Evolutionary conservation across 2,113 vertebrate species (phyloP).

Genomic region (Grallaria varia): DNA sequence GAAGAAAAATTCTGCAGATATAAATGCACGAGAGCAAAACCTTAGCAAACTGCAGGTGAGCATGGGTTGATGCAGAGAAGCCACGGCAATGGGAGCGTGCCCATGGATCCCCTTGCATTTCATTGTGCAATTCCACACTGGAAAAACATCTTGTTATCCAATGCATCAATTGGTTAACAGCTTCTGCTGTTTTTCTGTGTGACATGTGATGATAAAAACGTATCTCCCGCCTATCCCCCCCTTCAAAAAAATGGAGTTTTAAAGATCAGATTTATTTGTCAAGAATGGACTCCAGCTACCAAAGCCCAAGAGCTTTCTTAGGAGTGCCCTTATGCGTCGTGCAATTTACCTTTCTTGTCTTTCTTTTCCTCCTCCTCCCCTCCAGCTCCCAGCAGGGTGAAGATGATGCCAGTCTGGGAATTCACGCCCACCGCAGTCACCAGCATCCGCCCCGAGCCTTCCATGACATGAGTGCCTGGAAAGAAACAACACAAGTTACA

Average conservation of each 20-base stretch:
- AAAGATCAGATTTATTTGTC: background rate
- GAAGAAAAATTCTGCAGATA: background rate
- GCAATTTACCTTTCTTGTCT: constrained; percentile 92
- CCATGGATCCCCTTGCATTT: background rate
- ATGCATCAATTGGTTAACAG: constrained; percentile 43
- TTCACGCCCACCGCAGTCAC: constrained; percentile 96
- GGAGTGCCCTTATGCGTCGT: background rate
- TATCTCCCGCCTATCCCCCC: too few species aligned
- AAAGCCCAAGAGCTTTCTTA: background rate
- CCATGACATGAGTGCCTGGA: constrained; percentile 97
- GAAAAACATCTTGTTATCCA: constrained; percentile 57
- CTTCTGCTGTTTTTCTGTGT: constrained; percentile 35
- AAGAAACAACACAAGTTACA: background rate
- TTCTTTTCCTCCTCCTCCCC: constrained; percentile 96
- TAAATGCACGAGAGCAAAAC: constrained; percentile 12
- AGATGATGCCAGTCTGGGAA: constrained; percentile 98
- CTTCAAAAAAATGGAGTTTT: too few species aligned
- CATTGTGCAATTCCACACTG: background rate
- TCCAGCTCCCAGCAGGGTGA: constrained; percentile 92
- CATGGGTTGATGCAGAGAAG: background rate
- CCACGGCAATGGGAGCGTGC: background rate
- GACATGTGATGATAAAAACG: constrained; percentile 13
- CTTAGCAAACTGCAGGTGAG: background rate
- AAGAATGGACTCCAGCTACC: background rate
- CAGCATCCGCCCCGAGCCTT: constrained; percentile 95